Base-by-base conservation (phyloP, 2,888 invertebrate genomes). In the Schizaphis graminum region DNA sequence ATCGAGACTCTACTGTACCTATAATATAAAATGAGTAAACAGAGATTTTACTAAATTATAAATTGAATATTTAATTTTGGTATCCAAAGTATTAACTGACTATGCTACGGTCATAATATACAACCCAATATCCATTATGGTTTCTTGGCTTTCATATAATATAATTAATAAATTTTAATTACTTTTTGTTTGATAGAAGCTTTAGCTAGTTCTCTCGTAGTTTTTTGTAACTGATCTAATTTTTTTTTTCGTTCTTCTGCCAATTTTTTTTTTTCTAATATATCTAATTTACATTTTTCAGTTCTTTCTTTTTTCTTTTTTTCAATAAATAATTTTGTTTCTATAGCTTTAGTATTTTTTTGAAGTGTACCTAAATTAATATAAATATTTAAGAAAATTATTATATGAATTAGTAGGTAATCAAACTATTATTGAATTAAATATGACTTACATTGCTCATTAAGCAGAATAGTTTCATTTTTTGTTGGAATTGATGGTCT, bases 171-270 rank as follows among this genome's bases (percentile, higher is more conserved):
- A 67, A 88, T 61, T 92, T 41, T 41, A 41, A 53, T 49, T 91
- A 94, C 94, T 86, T 94, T 94, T 87, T 35, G 26, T 7, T 94
- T 94, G 5, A 24, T 7, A 85, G 90, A 86, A 53, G 53, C 91
- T 67, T 86, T 85, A 8, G 67, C 86, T 53, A 94, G n/a, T 49
- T 86, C 49, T 53, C 13, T 94, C 7, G 91, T 91, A 53, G 94
- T 94, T 44, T 91, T 86, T 86, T 86, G 35, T 41, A 94, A 86
- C 1, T 94, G 24, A 61, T 90, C 90, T 91, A 94, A 94, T 24
- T 35, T 94, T 41, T 85, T 90, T 86, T 94, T 94, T 41, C 86
- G 57, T 86, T 91, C 90, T 86, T 91, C 94, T 11, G 56, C 53
- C 21, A 90, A 35, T 11, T 61, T 94, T 53, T 94, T 84, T n/a